phyloP scores from a whole-genome alignment of 2,113 vertebrate species.

The Pontoporia blainvillei region DNA sequence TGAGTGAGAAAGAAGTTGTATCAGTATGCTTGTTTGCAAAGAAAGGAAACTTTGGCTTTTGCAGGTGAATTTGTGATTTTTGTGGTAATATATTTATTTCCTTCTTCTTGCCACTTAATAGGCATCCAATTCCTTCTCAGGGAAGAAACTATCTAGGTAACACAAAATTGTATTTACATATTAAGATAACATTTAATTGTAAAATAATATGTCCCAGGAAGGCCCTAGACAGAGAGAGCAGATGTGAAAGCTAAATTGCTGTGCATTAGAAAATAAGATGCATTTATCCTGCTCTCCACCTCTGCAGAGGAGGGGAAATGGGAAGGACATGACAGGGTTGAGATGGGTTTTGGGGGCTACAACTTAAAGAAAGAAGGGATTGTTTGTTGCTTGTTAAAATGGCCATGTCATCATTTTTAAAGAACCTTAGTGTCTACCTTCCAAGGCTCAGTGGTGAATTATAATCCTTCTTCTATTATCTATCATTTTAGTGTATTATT shows the following conservation, averaged over 20 bases:
- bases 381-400: background rate
- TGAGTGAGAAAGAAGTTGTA: background rate
- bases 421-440: background rate
- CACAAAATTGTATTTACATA: background rate
- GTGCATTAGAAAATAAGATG: background rate
- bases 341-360: background rate
- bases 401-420: background rate
- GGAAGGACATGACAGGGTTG: background rate
- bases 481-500: conserved; percentile 28
- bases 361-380: background rate
- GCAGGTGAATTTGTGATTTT: background rate
- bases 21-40: background rate
- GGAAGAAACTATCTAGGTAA: background rate
- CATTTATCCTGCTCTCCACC: background rate
- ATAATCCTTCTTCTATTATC: background rate
- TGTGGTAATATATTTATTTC: background rate
- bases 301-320: background rate
- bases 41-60: background rate
- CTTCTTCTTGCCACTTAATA: background rate
- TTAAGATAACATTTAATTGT: background rate
- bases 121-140: background rate
- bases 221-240: background rate
- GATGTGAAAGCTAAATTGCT: background rate
- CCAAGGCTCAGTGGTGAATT: background rate
- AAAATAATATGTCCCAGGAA: background rate